Evolutionary conservation across 2,797 vertebrate species (phyloP).

Genomic region (Centroberyx gerrardi): DNA sequence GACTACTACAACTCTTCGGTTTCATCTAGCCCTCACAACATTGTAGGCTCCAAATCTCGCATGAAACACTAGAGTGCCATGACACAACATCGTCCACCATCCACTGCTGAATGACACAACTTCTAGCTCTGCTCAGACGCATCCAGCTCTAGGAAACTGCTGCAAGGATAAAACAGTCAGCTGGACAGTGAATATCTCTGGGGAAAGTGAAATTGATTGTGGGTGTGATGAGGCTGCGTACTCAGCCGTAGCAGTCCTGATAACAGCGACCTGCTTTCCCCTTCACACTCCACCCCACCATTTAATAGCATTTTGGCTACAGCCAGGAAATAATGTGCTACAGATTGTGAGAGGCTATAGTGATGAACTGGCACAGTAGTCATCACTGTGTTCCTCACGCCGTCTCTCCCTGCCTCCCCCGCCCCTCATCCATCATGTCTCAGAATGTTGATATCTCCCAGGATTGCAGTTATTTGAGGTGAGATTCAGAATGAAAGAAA

Average conservation of each 20-base stretch:
- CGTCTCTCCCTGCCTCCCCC: slow-evolving; percentile 28
- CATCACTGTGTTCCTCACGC: slow-evolving; percentile 28
- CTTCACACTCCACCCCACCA: slow-evolving; percentile 43
- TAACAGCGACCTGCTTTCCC: slow-evolving; percentile 31
- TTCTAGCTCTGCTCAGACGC: not conserved
- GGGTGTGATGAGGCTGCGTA: slow-evolving; percentile 13
- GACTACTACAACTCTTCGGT: not conserved
- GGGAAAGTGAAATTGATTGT: slow-evolving; percentile 17
- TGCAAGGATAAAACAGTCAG: not conserved
- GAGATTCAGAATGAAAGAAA: slow-evolving; percentile 17
- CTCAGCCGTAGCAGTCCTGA: slow-evolving; percentile 15
- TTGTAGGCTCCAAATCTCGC: not conserved
- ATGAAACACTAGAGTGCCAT: too few species aligned
- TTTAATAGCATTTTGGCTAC: slow-evolving; percentile 40
- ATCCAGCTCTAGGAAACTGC: slow-evolving; percentile 3
- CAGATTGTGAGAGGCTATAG: slow-evolving; percentile 31
- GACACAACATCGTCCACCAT: not conserved
- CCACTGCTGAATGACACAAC: slow-evolving; percentile 7
- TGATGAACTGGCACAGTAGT: slow-evolving; percentile 41
- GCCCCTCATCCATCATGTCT: slow-evolving; percentile 55
- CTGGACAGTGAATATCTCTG: slow-evolving; percentile 10
- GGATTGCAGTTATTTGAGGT: slow-evolving; percentile 25
- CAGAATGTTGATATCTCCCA: slow-evolving; percentile 31
- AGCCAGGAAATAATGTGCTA: slow-evolving; percentile 37
- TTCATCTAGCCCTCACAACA: slow-evolving; percentile 1